Conservation (phyloP, 37 sponge, comb jelly and placozoan genomes). For the Chondrilla cf. caribensis region DNA sequence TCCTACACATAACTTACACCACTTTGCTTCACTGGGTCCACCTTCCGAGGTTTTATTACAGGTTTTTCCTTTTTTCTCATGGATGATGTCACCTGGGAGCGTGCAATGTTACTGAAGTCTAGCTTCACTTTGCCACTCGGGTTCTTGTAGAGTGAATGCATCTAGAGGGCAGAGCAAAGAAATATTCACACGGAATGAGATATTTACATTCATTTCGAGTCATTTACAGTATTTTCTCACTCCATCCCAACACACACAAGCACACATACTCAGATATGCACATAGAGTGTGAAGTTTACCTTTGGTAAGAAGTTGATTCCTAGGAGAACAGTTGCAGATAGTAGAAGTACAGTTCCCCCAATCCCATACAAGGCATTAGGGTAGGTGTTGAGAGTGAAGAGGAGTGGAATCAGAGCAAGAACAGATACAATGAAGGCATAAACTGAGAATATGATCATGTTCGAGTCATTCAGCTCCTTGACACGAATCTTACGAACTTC, state of each 20-base stretch:
- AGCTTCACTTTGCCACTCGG: slow-evolving; percentile 21
- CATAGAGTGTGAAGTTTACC: too few species aligned
- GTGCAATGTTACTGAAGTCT: slow-evolving; percentile 3
- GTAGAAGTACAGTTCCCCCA: slow-evolving; percentile 19
- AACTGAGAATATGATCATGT: slow-evolving; percentile 32
- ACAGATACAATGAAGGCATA: not conserved
- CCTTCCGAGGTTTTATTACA: too few species aligned
- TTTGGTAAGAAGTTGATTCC: slow-evolving; percentile 37
- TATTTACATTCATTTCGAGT: too few species aligned
- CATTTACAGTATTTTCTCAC: too few species aligned
- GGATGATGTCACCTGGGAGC: too few species aligned
- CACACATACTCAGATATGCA: too few species aligned
- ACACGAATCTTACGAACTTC: slow-evolving; percentile 41
- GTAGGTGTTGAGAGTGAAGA: not conserved
- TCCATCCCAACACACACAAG: too few species aligned
- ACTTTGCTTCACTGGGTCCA: too few species aligned
- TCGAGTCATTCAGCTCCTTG: slow-evolving; percentile 60
- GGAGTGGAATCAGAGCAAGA: slow-evolving; percentile 7
- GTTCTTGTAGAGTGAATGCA: slow-evolving; percentile 3
- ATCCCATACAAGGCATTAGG: slow-evolving; percentile 24
- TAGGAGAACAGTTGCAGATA: slow-evolving; percentile 32
- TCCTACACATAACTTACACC: too few species aligned
- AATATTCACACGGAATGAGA: too few species aligned
- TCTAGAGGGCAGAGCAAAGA: not conserved
- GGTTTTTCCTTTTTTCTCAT: too few species aligned